Evolutionary conservation across 1,140 invertebrate species (phyloP), one percentile per base, ranked within the genome.

Genomic region (Nilaparvata lugens): DNA sequence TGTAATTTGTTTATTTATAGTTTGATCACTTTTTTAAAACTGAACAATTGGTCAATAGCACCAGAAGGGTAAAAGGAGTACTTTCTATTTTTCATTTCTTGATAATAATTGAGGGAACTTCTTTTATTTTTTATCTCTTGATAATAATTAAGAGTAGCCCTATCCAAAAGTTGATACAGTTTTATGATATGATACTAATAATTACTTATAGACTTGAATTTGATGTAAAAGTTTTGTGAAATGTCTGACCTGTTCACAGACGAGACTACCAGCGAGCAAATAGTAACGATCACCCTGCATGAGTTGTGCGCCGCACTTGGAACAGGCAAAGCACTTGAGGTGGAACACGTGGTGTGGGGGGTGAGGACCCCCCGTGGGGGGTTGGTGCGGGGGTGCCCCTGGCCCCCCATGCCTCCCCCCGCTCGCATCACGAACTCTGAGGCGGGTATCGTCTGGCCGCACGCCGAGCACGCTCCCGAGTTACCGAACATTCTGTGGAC

Each of bases 281-380:
- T 90, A 88, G 77, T 91, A 93, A 53, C 90, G 86, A 81, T 95
- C 92, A 65, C 93, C 93, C 62, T 89, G 84, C 70, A 88, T 83
- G 64, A 96, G 84, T 75, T 86, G 86, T 65, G 83, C 81, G 64
- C 88, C 85, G 74, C 93, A 96, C 72, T 93, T 93, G 73, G 88
- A 91, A 79, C 93, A 96, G 64, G 85, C 83, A 79, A 96, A 96
- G 77, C 92, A 95, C 78, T 92, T 93, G 74, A 93, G 81, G 81
- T 96, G 92, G 82, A 93, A 95, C 68, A 94, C 91, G 75, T 81
- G 77, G 61, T 65, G 75, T 67, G 59, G 67, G 64, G 57, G 71
- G 71, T 68, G 64, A 66, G 69, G 69, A 69, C 70, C 59, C 4
- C 31, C 31, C 13, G n/a, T n/a, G n/a, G n/a, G n/a, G n/a, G 69